Evolutionary conservation across 1,140 invertebrate species (phyloP).

Genomic region (Brachionus paranguensis): DNA sequence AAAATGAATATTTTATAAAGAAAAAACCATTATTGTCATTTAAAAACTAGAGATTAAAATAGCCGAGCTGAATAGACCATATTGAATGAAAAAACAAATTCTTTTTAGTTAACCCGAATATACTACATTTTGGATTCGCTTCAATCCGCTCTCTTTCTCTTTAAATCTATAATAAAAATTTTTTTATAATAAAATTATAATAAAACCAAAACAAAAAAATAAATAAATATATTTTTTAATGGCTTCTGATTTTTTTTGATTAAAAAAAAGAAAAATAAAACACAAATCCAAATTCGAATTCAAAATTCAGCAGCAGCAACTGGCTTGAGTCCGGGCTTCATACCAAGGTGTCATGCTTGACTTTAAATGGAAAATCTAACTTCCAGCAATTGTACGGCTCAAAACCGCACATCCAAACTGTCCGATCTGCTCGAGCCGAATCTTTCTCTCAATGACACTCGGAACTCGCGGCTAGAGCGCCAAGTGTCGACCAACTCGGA

Average conservation of each 20-base stretch:
- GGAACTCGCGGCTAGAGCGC: neutral
- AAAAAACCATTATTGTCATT: neutral
- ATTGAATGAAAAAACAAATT: neutral
- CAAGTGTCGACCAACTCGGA: constrained; percentile 3
- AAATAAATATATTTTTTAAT: neutral
- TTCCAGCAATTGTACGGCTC: neutral
- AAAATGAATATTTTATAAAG: neutral
- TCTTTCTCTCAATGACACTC: neutral
- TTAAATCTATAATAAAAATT: neutral
- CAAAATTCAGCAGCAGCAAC: neutral
- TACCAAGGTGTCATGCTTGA: neutral
- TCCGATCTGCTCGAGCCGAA: neutral
- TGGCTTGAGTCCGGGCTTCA: too few relatives aligned
- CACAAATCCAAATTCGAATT: neutral
- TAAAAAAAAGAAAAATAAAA: neutral
- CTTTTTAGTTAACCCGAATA: neutral
- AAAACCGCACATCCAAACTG: neutral
- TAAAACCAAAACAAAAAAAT: neutral
- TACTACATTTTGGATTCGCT: neutral
- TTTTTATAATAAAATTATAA: constrained; percentile 23
- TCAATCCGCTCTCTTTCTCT: neutral
- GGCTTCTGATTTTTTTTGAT: constrained; percentile 20
- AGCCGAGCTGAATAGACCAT: neutral
- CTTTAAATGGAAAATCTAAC: constrained; percentile 27
- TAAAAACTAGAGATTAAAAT: neutral